Conservation (phyloP, 2,888 invertebrate genomes). For the Gari tellinella region DNA sequence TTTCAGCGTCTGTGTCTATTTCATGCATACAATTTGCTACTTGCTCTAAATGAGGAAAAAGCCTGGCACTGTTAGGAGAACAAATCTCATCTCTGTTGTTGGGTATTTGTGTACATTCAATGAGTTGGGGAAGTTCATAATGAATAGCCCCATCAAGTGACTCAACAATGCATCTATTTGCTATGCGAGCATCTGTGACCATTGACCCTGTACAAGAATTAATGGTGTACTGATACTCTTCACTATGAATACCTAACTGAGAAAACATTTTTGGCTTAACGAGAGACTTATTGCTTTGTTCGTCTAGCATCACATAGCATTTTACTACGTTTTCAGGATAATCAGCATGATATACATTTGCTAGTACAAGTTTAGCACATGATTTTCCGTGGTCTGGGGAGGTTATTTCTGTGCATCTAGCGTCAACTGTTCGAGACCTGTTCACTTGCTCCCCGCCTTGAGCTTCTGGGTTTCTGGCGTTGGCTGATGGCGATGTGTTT, state of each 20-base stretch:
- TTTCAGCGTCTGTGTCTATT: constrained; percentile 7
- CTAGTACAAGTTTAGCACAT: constrained; percentile 36
- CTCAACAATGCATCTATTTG: neutral
- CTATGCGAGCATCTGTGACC: neutral
- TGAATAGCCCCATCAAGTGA: neutral
- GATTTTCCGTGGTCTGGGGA: constrained; percentile 6
- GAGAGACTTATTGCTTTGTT: constrained; percentile 35
- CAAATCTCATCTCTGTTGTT: neutral
- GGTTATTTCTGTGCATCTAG: constrained; percentile 5
- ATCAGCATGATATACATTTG: neutral
- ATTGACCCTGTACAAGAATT: constrained; percentile 7
- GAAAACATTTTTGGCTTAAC: constrained; percentile 23
- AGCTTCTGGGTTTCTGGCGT: neutral
- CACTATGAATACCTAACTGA: constrained; percentile 2
- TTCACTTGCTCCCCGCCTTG: constrained; percentile 4
- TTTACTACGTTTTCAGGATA: neutral
- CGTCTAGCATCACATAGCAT: constrained; percentile 36
- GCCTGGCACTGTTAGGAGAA: neutral
- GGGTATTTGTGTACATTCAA: constrained; percentile 11
- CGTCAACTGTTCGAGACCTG: neutral
- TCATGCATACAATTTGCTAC: constrained; percentile 3
- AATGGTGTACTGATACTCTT: neutral
- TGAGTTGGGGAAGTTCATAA: neutral
- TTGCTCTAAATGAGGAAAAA: constrained; percentile 19
- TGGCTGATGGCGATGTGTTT: too few species aligned